These are phyloP conservation scores for Prietella phreatophila DNA, from an alignment of 2,113 vertebrate species.

Conservation along the genomic window DNA sequence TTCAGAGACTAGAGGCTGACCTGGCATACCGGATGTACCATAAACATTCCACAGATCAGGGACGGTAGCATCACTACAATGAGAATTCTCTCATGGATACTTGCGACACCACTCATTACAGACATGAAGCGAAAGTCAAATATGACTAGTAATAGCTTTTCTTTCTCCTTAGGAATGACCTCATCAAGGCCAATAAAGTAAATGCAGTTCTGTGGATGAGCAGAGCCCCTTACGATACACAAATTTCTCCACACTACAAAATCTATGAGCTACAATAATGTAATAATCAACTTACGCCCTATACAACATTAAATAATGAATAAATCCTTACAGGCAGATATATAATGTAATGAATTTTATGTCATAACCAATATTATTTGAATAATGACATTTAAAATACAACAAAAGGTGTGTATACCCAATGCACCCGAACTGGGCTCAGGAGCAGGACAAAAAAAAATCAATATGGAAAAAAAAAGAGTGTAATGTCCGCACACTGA, in stretches of 20 bases:
- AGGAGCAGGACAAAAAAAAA: too few relatives aligned
- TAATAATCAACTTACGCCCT: neutral
- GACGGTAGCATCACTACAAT: conserved; percentile 88
- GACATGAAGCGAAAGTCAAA: conserved; percentile 86
- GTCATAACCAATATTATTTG: neutral
- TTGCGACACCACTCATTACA: conserved; percentile 67
- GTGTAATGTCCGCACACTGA: too few relatives aligned
- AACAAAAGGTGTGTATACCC: too few relatives aligned
- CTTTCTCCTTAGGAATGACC: neutral
- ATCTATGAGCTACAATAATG: too few relatives aligned
- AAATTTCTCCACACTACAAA: neutral
- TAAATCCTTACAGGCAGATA: neutral
- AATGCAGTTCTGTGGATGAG: neutral
- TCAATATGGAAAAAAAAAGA: too few relatives aligned
- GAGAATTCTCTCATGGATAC: conserved; percentile 84
- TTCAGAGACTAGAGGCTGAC: conserved; percentile 89
- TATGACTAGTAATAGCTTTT: conserved; percentile 85
- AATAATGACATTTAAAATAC: neutral
- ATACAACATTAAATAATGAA: neutral
- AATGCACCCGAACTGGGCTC: too few relatives aligned
- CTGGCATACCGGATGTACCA: conserved; percentile 86
- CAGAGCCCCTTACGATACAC: neutral
- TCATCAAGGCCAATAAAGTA: neutral
- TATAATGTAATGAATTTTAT: neutral
- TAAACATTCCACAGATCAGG: conserved; percentile 74